Evolutionary conservation across 2,888 invertebrate species (phyloP).

Genomic region (Sceliomorpha sp.): DNA sequence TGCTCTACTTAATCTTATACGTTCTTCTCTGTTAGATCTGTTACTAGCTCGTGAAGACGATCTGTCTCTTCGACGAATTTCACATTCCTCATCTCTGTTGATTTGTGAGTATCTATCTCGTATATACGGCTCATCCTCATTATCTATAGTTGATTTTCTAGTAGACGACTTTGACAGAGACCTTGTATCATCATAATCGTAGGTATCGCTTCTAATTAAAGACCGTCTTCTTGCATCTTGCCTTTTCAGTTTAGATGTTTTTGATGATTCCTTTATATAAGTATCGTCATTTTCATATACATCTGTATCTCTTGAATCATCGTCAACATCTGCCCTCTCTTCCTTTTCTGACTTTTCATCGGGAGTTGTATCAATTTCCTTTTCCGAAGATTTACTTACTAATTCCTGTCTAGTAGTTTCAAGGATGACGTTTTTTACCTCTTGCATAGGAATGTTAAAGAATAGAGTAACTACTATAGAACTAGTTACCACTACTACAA

Average conservation of each 20-base stretch:
- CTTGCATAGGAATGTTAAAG: slow-evolving; percentile 86
- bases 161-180: slow-evolving; percentile 16
- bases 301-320: slow-evolving; percentile 14
- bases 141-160: slow-evolving; percentile 7
- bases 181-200: slow-evolving; percentile 42
- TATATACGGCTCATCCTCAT: slow-evolving; percentile 27
- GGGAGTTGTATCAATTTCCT: slow-evolving; percentile 14
- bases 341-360: no score
- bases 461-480: slow-evolving; percentile 83
- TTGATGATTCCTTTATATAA: no score
- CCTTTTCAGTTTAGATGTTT: slow-evolving; percentile 41
- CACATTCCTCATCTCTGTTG: slow-evolving; percentile 30
- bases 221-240: slow-evolving; percentile 48
- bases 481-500: slow-evolving; percentile 81
- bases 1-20: slow-evolving; percentile 16
- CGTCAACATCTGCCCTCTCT: slow-evolving; percentile 22
- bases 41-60: slow-evolving; percentile 35
- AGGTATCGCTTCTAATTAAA: slow-evolving; percentile 53
- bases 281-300: slow-evolving; percentile 31
- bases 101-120: slow-evolving; percentile 31
- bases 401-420: slow-evolving; percentile 68
- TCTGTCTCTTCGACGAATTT: slow-evolving; percentile 34
- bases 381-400: slow-evolving; percentile 3
- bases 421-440: slow-evolving; percentile 80
- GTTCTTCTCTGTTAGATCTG: slow-evolving; percentile 39